Percentiles rank a stretch among this genome's conserved stretches.
Conservation (phyloP, 2,888 invertebrate species). For the Mythimna albipuncta region DNA sequence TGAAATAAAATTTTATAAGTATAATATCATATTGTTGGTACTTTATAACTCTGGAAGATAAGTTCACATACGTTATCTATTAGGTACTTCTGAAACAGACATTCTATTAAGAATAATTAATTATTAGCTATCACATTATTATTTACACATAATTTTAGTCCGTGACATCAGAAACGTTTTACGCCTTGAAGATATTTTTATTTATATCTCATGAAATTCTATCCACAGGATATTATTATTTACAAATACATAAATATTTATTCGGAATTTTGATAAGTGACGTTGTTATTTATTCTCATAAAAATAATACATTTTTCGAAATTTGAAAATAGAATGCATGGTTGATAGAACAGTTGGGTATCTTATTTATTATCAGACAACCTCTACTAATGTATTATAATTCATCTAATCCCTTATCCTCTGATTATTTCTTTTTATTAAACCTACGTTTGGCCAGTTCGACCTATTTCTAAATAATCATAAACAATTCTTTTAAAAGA, state of each 20-base stretch:
- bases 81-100: slow-evolving; percentile 46
- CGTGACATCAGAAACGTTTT: slow-evolving; percentile 54
- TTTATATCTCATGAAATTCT: slow-evolving; percentile 9
- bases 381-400: slow-evolving; percentile 43
- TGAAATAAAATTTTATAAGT: slow-evolving; percentile 33
- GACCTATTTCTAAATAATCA: slow-evolving; percentile 73
- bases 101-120: slow-evolving; percentile 40
- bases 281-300: neutral
- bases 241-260: slow-evolving; percentile 27
- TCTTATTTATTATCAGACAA: slow-evolving; percentile 31
- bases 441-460: slow-evolving; percentile 75
- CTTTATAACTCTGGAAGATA: slow-evolving; percentile 57
- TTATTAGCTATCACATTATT: slow-evolving; percentile 64
- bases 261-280: slow-evolving; percentile 19
- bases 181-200: slow-evolving; percentile 41
- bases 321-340: slow-evolving; percentile 20
- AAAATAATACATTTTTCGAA: neutral
- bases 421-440: slow-evolving; percentile 49
- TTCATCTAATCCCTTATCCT: slow-evolving; percentile 52
- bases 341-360: slow-evolving; percentile 25
- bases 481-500: slow-evolving; percentile 38
- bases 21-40: slow-evolving; percentile 45
- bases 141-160: slow-evolving; percentile 61
- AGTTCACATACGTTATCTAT: slow-evolving; percentile 37
- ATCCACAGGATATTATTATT: slow-evolving; percentile 19